Evolutionary conservation across 2,113 vertebrate genomes (phyloP).

Genomic region (Pluvianellus socialis): DNA sequence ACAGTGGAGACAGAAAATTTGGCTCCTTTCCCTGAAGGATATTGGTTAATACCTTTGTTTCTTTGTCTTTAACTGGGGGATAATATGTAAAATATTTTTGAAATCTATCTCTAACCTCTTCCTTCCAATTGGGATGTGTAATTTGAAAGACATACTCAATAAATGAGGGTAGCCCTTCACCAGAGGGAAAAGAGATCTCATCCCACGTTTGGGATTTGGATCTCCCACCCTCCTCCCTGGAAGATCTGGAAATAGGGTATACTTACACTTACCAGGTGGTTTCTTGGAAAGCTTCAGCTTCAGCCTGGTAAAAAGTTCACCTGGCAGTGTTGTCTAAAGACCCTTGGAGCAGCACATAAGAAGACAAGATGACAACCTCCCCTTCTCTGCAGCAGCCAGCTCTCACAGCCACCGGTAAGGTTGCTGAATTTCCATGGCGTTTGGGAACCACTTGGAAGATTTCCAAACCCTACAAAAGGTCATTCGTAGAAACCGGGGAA

Average conservation of each 20-base stretch:
- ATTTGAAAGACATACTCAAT: not conserved
- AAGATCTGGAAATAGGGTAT: not conserved
- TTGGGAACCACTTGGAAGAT: not conserved
- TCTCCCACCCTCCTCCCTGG: not conserved
- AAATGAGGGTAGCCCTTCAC: not conserved
- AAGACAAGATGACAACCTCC: not conserved
- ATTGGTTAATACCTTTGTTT: not conserved
- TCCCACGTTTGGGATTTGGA: not conserved
- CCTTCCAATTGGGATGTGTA: accelerated
- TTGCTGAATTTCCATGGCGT: not conserved
- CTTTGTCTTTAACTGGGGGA: not conserved
- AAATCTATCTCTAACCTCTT: not conserved
- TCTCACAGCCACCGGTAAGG: not conserved
- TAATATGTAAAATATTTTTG: not conserved
- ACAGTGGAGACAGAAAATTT: not conserved
- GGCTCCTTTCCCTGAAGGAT: not conserved
- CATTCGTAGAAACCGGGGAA: not conserved
- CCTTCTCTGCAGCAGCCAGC: not conserved
- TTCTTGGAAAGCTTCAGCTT: not conserved
- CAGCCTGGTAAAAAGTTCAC: not conserved
- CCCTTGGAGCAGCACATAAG: not conserved
- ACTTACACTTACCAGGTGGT: accelerated
- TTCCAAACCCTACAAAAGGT: not conserved
- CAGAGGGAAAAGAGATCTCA: not conserved
- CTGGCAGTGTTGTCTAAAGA: not conserved